Percentiles rank a stretch among this genome's conserved stretches.
These are phyloP conservation scores for Sander vitreus DNA, from an alignment of 2,113 vertebrate species.

Conservation along the genomic window DNA sequence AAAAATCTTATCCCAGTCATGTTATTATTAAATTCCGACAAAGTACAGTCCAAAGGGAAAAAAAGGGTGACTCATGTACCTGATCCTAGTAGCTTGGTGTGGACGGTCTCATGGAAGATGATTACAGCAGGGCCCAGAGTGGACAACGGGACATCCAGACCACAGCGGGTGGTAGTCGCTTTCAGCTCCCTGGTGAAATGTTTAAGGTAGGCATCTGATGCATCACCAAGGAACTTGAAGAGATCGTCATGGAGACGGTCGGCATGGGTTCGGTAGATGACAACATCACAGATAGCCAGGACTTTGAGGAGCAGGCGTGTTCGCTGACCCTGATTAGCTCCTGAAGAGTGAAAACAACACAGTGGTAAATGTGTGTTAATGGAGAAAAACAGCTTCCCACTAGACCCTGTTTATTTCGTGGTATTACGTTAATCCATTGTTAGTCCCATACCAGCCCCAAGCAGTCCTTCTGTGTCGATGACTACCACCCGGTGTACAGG, in stretches of 20 bases:
- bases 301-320: constrained; percentile 97
- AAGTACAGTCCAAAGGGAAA: not conserved
- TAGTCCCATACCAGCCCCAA: constrained; percentile 86
- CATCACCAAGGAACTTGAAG: constrained; percentile 98
- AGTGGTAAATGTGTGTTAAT: not conserved
- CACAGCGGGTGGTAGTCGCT: constrained; percentile 96
- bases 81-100: constrained; percentile 96
- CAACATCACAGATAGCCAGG: constrained; percentile 94
- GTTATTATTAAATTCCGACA: not conserved
- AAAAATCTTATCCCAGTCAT: not conserved
- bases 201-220: constrained; percentile 97
- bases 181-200: constrained; percentile 97
- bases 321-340: constrained; percentile 94
- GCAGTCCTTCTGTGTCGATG: constrained; percentile 96
- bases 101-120: constrained; percentile 98
- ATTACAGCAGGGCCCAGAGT: constrained; percentile 96
- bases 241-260: constrained; percentile 98
- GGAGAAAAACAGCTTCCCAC: not conserved
- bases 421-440: not conserved
- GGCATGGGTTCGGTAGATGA: constrained; percentile 97
- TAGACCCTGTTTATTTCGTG: not conserved
- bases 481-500: constrained; percentile 93
- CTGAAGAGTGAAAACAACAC: constrained; percentile 55
- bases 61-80: constrained; percentile 76
- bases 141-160: constrained; percentile 96